A percentile compares a stretch with the other conserved stretches of the same genome.
phyloP scores from a whole-genome alignment of 2,797 vertebrate species.

The Chiroxiphia lanceolata region DNA sequence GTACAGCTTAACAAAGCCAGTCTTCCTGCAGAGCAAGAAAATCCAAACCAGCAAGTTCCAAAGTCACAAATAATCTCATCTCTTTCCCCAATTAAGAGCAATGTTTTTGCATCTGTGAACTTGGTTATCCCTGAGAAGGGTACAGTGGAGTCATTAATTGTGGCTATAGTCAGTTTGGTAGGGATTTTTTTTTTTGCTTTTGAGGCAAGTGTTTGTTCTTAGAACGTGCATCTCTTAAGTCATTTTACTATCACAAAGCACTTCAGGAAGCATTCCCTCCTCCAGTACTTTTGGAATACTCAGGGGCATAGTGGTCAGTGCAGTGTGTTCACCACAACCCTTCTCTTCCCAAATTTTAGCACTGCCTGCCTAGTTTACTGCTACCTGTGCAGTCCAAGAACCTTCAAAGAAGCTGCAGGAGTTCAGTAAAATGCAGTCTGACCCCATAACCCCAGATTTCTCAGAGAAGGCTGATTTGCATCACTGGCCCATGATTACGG shows the following conservation, averaged over 20 bases:
- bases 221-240: neutral
- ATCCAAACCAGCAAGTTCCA: slow-evolving; percentile 50
- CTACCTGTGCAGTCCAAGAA: neutral
- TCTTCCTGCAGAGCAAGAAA: slow-evolving; percentile 57
- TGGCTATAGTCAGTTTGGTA: neutral
- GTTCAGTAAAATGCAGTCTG: neutral
- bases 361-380: neutral
- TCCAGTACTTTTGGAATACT: neutral
- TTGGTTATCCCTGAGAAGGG: neutral
- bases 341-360: neutral
- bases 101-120: slow-evolving; percentile 7
- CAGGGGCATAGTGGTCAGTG: rapidly evolving
- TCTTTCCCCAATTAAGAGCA: neutral
- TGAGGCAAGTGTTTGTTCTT: neutral
- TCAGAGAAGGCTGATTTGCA: neutral
- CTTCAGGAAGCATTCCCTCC: neutral
- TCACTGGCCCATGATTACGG: neutral
- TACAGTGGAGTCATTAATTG: neutral
- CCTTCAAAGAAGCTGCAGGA: neutral
- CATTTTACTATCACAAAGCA: neutral
- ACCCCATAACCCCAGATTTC: neutral
- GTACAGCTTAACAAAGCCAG: neutral
- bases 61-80: slow-evolving; percentile 43
- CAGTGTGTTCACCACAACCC: neutral
- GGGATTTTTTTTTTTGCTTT: neutral